A percentile compares a stretch with the other conserved stretches of the same genome.
Evolutionary conservation across 2,888 invertebrate genomes (phyloP).

Genomic region (Antitype chi): DNA sequence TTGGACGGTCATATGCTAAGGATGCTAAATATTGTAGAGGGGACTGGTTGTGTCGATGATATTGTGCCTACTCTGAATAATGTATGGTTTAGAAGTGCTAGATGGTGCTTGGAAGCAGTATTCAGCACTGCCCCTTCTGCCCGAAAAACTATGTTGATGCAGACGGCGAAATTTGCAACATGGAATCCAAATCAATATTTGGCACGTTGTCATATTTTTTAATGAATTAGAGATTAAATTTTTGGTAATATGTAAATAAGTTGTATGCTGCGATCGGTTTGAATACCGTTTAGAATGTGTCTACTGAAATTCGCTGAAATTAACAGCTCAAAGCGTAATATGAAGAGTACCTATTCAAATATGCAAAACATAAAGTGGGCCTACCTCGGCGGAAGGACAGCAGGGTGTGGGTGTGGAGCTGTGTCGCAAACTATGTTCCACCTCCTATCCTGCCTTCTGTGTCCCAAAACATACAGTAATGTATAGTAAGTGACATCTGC

Average conservation of each 20-base stretch:
- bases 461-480: too few relatives aligned
- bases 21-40: conserved; percentile 58
- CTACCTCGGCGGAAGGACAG: not conserved
- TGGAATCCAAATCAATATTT: not conserved
- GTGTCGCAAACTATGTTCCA: too few relatives aligned
- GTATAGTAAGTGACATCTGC: too few relatives aligned
- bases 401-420: not conserved
- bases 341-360: not conserved
- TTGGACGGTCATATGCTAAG: conserved; percentile 65
- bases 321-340: too few relatives aligned
- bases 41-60: not conserved
- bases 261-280: too few relatives aligned
- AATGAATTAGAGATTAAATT: too few relatives aligned
- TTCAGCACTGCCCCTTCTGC: not conserved
- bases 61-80: conserved; percentile 12
- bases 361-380: not conserved
- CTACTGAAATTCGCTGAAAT: not conserved
- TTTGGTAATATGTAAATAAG: not conserved
- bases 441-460: too few relatives aligned
- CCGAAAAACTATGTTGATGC: too few relatives aligned
- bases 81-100: not conserved
- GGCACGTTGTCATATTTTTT: not conserved
- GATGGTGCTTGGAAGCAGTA: not conserved
- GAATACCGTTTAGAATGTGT: too few relatives aligned
- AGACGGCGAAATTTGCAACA: not conserved